Evolutionary conservation across 2,888 invertebrate species (phyloP).

Genomic region (Hirtodrosophila cameraria): DNA sequence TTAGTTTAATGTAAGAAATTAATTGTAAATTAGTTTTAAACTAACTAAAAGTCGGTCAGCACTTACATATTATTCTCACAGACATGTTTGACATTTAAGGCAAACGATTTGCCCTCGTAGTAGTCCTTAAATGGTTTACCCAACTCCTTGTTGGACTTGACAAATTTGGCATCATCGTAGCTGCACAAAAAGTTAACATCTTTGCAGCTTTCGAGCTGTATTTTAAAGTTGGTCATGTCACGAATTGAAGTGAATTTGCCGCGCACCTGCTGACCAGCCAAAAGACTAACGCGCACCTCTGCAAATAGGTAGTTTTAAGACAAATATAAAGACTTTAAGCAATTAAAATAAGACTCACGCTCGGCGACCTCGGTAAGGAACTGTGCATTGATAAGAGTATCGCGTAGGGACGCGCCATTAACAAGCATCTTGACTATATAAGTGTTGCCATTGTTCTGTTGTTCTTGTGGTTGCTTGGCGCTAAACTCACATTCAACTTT

Average conservation of each 20-base stretch:
- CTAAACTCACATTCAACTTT: slow-evolving; percentile 80
- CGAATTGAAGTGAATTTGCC: slow-evolving; percentile 79
- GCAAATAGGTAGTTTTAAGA: not conserved
- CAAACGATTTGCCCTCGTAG: slow-evolving; percentile 84
- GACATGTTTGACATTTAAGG: slow-evolving; percentile 81
- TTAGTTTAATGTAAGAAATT: not conserved
- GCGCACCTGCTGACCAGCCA: slow-evolving; percentile 83
- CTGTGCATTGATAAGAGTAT: slow-evolving; percentile 74
- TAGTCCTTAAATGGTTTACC: slow-evolving; percentile 84
- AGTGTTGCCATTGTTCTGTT: slow-evolving; percentile 31
- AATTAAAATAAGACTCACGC: slow-evolving; percentile 61
- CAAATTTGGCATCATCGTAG: slow-evolving; percentile 82
- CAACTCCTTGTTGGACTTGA: slow-evolving; percentile 81
- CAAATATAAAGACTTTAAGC: too few species aligned
- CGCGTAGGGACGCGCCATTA: slow-evolving; percentile 78
- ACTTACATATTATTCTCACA: slow-evolving; percentile 83
- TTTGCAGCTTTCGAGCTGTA: slow-evolving; percentile 81
- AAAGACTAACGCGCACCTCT: slow-evolving; percentile 80
- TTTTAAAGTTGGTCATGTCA: slow-evolving; percentile 82
- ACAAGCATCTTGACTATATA: slow-evolving; percentile 82
- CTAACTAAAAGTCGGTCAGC: too few species aligned
- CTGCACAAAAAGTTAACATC: slow-evolving; percentile 81
- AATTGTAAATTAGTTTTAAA: too few species aligned
- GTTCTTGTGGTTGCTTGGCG: slow-evolving; percentile 61
- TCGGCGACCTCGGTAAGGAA: slow-evolving; percentile 75